phyloP scores from a whole-genome alignment of 1,140 invertebrate species.

The Psilanteris sp. region DNA sequence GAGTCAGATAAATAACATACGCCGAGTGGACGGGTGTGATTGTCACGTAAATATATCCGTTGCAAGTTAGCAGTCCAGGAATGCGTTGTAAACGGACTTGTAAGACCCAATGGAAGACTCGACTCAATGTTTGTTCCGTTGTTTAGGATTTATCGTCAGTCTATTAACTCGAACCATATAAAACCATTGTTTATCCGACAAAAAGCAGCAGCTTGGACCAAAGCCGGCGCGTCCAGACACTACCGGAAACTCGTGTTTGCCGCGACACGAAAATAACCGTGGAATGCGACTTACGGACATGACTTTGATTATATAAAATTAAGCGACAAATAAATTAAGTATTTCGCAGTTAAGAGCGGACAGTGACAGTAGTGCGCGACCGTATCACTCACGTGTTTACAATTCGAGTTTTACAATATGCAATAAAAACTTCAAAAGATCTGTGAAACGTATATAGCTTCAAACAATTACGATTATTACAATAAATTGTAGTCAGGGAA shows the following conservation, averaged over 20 bases:
- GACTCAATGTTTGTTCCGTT: conserved; percentile 27
- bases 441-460: no score
- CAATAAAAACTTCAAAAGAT: no score
- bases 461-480: no score
- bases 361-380: no score
- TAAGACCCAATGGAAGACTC: conserved; percentile 20
- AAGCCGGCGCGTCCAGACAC: not conserved
- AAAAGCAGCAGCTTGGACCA: not conserved
- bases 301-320: conserved; percentile 5
- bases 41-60: conserved; percentile 57
- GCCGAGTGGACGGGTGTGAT: conserved; percentile 31
- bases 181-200: conserved; percentile 4
- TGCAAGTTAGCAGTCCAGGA: conserved; percentile 13
- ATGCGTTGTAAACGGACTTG: conserved; percentile 58
- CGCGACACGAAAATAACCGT: conserved; percentile 35
- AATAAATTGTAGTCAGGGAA: no score
- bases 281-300: conserved; percentile 10
- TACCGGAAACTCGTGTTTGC: conserved; percentile 27
- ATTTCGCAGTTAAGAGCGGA: no score
- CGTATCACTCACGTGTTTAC: no score
- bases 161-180: conserved; percentile 6
- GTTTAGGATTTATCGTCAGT: conserved; percentile 23
- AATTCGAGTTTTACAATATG: no score
- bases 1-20: conserved; percentile 49
- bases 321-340: no score